Evolutionary conservation across 2,888 invertebrate species (phyloP).

Genomic region (Clusia tigrina): DNA sequence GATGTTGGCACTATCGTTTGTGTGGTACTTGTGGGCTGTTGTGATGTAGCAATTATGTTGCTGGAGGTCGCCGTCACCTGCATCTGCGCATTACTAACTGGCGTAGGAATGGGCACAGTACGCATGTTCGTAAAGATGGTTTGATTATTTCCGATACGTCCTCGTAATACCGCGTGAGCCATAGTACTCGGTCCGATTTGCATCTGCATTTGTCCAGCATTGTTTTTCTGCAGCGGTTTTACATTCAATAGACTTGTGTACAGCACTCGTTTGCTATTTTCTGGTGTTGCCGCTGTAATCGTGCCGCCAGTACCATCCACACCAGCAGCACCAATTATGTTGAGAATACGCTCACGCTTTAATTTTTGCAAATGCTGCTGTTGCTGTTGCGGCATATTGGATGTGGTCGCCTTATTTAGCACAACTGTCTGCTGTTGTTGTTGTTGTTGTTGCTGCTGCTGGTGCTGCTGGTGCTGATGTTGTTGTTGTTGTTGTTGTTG

Average conservation of each 20-base stretch:
- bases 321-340: slow-evolving; percentile 42
- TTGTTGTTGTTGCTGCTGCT: slow-evolving; percentile 34
- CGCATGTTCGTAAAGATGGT: slow-evolving; percentile 54
- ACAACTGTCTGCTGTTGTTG: slow-evolving; percentile 46
- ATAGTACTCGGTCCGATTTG: slow-evolving; percentile 55
- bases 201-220: slow-evolving; percentile 52
- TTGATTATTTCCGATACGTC: slow-evolving; percentile 55
- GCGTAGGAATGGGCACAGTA: slow-evolving; percentile 49
- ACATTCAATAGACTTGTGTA: slow-evolving; percentile 62
- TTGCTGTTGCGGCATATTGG: slow-evolving; percentile 39
- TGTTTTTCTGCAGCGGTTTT: slow-evolving; percentile 60
- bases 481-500: slow-evolving; percentile 39
- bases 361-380: slow-evolving; percentile 53
- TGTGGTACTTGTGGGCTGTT: slow-evolving; percentile 31
- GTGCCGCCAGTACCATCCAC: slow-evolving; percentile 10
- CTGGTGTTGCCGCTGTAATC: background rate
- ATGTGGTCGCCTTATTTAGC: slow-evolving; percentile 46
- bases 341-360: slow-evolving; percentile 48
- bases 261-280: slow-evolving; percentile 54
- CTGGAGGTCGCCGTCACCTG: slow-evolving; percentile 28
- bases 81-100: slow-evolving; percentile 46
- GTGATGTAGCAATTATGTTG: slow-evolving; percentile 25
- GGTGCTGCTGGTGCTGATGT: too few species aligned
- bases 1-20: slow-evolving; percentile 33
- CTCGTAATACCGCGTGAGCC: slow-evolving; percentile 54